Evolutionary conservation across 2,113 vertebrate species (phyloP).

Genomic region (Podarcis cretensis): DNA sequence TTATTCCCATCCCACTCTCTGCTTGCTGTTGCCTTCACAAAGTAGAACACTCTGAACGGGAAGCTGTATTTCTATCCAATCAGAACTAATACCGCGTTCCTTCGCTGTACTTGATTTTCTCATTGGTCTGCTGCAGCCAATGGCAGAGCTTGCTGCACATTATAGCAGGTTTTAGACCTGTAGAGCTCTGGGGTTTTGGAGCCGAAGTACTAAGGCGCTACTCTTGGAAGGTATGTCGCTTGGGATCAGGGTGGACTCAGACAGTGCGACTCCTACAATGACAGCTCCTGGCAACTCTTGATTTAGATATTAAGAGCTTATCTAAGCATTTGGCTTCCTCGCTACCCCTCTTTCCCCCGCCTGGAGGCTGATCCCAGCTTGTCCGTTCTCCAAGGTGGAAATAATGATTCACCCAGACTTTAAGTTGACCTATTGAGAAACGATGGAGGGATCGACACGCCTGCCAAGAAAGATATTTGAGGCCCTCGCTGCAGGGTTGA

Average conservation of each 20-base stretch:
- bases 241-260: background rate
- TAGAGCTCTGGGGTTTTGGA: background rate
- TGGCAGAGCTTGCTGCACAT: background rate
- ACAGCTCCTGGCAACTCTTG: background rate
- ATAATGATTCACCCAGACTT: constrained; percentile 14
- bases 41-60: too few species aligned
- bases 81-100: background rate
- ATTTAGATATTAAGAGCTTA: background rate
- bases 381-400: background rate
- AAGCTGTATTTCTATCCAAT: background rate
- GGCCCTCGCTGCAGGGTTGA: constrained; percentile 14
- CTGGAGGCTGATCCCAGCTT: background rate
- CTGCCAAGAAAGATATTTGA: constrained; percentile 18
- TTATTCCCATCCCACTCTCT: too few species aligned
- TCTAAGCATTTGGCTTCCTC: background rate
- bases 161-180: background rate
- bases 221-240: background rate
- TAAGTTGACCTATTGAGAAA: constrained; percentile 9
- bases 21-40: too few species aligned
- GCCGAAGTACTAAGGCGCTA: background rate
- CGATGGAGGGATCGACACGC: background rate
- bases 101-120: too few species aligned
- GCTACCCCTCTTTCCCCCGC: too few species aligned
- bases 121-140: background rate
- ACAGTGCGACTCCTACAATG: background rate